Conservation (phyloP, 2,113 vertebrate genomes). For the Cololabis saira region DNA sequence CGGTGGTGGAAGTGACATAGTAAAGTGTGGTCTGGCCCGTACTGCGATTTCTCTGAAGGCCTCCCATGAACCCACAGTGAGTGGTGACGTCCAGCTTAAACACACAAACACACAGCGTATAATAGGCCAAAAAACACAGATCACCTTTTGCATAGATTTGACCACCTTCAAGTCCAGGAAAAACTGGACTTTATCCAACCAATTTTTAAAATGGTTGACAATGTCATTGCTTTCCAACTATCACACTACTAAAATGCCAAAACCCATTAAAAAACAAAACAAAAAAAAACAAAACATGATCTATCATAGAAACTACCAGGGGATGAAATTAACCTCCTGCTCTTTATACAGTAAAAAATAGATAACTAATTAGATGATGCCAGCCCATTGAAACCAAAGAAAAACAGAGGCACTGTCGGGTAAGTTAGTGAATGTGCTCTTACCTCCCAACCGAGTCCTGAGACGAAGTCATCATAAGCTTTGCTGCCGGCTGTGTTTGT, state of each 20-base stretch:
- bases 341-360: too few relatives aligned
- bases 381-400: background rate
- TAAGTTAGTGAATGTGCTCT: background rate
- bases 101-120: background rate
- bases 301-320: too few relatives aligned
- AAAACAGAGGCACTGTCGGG: background rate
- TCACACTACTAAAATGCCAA: too few relatives aligned
- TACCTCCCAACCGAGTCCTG: slow-evolving; percentile 99
- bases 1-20: slow-evolving; percentile 97
- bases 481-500: slow-evolving; percentile 96
- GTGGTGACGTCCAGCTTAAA: slow-evolving; percentile 92
- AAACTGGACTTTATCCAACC: too few relatives aligned
- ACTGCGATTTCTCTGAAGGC: slow-evolving; percentile 95
- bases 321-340: too few relatives aligned
- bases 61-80: slow-evolving; percentile 98
- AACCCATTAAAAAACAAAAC: too few relatives aligned
- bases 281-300: too few relatives aligned
- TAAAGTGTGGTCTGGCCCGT: slow-evolving; percentile 96
- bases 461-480: slow-evolving; percentile 98
- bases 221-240: too few relatives aligned
- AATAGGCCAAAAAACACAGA: background rate
- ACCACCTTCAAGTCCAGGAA: background rate
- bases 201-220: too few relatives aligned
- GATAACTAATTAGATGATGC: background rate
- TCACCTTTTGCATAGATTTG: background rate